These are phyloP conservation scores for Colius striatus DNA, from an alignment of 2,113 vertebrate species.

Conservation along the genomic window DNA sequence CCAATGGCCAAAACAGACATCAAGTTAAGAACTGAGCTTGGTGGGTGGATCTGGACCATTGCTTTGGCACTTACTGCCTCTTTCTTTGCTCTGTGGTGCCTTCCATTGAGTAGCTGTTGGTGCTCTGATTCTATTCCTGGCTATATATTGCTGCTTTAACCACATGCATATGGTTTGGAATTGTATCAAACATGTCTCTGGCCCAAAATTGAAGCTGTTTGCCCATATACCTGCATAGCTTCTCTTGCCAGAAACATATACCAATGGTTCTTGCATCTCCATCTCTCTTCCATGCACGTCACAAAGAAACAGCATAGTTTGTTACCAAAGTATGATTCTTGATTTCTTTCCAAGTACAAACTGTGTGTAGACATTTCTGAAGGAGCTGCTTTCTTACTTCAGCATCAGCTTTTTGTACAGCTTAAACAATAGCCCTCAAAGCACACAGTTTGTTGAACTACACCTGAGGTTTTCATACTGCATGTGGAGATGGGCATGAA, in stretches of 20 bases:
- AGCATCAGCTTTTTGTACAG: background rate
- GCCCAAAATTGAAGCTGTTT: background rate
- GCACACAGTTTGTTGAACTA: background rate
- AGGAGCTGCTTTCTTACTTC: background rate
- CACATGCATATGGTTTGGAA: fast-evolving
- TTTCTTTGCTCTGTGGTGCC: background rate
- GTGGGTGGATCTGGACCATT: background rate
- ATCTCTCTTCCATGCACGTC: background rate
- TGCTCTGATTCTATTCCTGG: background rate
- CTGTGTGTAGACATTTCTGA: background rate
- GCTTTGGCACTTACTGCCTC: background rate
- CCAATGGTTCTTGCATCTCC: background rate
- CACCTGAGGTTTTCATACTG: background rate
- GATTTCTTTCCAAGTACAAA: background rate
- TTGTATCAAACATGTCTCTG: background rate
- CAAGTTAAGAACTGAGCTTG: background rate
- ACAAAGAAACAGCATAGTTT: background rate
- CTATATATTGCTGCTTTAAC: background rate
- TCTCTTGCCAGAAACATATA: background rate
- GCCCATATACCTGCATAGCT: fast-evolving
- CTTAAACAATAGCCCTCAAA: background rate
- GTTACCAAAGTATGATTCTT: background rate
- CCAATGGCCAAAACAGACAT: fast-evolving
- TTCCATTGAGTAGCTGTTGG: background rate
- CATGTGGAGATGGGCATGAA: background rate